Percentiles rank a stretch among this genome's conserved stretches.
Evolutionary conservation across 2,797 vertebrate species (phyloP).

Genomic region (Enteromius trimaculatus): DNA sequence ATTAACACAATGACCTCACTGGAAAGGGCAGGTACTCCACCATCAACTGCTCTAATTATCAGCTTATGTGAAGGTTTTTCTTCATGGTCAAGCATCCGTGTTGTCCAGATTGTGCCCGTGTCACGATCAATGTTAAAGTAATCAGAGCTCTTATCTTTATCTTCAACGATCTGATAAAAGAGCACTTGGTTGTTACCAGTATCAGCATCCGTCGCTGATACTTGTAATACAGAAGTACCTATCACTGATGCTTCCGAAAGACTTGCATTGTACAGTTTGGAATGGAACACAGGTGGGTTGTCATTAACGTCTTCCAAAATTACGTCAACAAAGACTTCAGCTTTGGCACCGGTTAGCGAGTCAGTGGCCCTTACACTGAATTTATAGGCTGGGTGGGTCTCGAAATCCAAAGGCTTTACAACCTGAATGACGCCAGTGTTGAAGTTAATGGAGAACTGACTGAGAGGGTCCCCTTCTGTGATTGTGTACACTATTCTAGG

Average conservation of each 20-base stretch:
- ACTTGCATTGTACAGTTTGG: slow-evolving; percentile 79
- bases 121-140: slow-evolving; percentile 88
- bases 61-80: slow-evolving; percentile 82
- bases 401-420: slow-evolving; percentile 89
- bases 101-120: slow-evolving; percentile 86
- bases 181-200: slow-evolving; percentile 88
- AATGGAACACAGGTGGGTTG: slow-evolving; percentile 86
- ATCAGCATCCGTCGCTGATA: slow-evolving; percentile 88
- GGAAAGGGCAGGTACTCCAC: slow-evolving; percentile 89
- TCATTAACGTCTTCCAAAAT: slow-evolving; percentile 96
- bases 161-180: slow-evolving; percentile 89
- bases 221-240: slow-evolving; percentile 84
- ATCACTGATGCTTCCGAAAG: slow-evolving; percentile 93
- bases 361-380: slow-evolving; percentile 91
- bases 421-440: slow-evolving; percentile 94
- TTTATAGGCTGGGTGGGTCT: slow-evolving; percentile 95
- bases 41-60: slow-evolving; percentile 85
- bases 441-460: slow-evolving; percentile 94
- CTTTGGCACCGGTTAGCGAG: slow-evolving; percentile 89
- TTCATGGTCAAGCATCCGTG: slow-evolving; percentile 88
- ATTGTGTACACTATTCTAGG: slow-evolving; percentile 94
- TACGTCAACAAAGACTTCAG: slow-evolving; percentile 94
- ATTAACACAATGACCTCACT: slow-evolving; percentile 83
- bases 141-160: slow-evolving; percentile 80
- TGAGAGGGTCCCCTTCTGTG: slow-evolving; percentile 92